Evolutionary conservation across 2,888 invertebrate species (phyloP), one percentile per base, ranked within the genome.

Genomic region (Habrosyne pyritoides): DNA sequence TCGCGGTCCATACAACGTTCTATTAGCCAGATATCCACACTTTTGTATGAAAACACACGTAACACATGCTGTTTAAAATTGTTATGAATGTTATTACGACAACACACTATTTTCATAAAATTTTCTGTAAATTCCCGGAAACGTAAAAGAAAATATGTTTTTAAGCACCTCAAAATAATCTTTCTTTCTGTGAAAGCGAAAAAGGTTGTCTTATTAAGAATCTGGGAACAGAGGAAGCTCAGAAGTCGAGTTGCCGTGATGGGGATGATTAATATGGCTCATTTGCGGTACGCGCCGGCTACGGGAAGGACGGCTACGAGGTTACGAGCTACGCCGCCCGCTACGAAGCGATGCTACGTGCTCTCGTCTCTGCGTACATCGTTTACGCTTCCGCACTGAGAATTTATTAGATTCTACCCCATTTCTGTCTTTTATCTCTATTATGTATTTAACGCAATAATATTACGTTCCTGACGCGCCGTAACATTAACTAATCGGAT

Each of bases 241-340:
- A 85, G 82, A 86, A 89, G 89, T 89, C 89, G 83, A 81, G 85
- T 79, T 84, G 84, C 83, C 83, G 80, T 89, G 87, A 89, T 87
- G 88, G 76, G 77, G 82, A 91, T 91, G 91, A 91, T 91, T 91
- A 91, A 91, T 91, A 89, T 82, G 80, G 85, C 90, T 91, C 91
- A 91, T 91, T 91, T 91, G 89, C 81, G 89, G 88, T 80, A 79
- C 84, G 83, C 83, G 77, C 71, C 66, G 76, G 77, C 77, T 66
- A 55, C 64, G 58, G 61, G 59, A 60, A 65, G 66, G 67, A 63
- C 69, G 73, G 75, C 76, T 78, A 75, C 77, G 79, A 65, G 67
- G 72, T 79, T 77, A 74, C 75, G 70, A 67, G 59, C 74, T 69
- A 71, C 75, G 68, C 53, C 61, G 72, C 81, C 53, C 61, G 72